A percentile compares a stretch with the other conserved stretches of the same genome.
phyloP scores from a whole-genome alignment of 2,113 vertebrate species.

The Bubo scandiacus region DNA sequence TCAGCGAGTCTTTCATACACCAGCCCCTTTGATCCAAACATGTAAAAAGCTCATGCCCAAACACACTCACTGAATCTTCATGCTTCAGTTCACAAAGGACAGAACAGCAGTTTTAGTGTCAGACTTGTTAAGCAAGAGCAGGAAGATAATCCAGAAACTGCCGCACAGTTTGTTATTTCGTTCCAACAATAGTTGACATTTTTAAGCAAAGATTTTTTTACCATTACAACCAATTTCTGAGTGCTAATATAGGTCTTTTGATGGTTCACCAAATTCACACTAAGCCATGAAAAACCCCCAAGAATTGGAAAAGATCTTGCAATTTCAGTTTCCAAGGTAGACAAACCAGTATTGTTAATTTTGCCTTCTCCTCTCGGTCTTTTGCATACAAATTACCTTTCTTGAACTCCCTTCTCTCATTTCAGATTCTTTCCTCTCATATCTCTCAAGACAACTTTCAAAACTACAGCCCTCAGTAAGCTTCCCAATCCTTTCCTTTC shows the following conservation, averaged over 20 bases:
- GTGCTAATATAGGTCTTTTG: background rate
- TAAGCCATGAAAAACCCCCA: background rate
- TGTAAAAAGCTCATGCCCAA: background rate
- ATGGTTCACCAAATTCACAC: background rate
- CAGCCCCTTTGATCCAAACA: background rate
- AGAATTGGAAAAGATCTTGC: background rate
- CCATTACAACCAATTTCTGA: background rate
- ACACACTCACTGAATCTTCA: background rate
- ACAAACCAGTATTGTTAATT: background rate
- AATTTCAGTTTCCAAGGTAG: background rate
- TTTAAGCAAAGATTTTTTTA: background rate
- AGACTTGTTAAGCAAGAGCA: background rate
- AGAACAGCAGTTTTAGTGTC: background rate
- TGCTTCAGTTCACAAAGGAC: constrained; percentile 1
- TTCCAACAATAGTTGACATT: background rate
- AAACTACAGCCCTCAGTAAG: background rate
- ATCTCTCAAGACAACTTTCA: background rate
- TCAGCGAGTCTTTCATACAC: background rate
- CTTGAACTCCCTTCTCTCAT: background rate
- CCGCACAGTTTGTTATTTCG: background rate
- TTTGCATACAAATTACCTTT: background rate
- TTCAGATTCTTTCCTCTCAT: background rate
- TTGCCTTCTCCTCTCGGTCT: background rate
- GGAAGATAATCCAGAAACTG: background rate
- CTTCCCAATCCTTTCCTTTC: background rate